phyloP scores from a whole-genome alignment of 2,113 vertebrate species.

The Eudyptes chrysolophus region DNA sequence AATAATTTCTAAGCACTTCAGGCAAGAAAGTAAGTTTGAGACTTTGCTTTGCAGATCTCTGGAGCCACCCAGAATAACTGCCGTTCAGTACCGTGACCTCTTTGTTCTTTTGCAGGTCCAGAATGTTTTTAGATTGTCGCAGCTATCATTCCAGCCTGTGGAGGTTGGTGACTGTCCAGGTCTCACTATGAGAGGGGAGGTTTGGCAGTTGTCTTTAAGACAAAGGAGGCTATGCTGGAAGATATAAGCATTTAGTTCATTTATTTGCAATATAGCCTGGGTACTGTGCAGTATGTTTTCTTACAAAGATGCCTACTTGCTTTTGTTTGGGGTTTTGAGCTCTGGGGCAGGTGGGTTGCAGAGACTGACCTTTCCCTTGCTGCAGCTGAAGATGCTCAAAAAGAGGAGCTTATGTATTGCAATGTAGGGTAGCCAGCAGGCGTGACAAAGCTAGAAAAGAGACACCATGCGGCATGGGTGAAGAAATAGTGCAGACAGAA shows the following conservation, averaged over 20 bases:
- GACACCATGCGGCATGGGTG: rapidly evolving
- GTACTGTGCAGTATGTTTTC: background rate
- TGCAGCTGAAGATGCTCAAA: background rate
- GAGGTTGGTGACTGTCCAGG: rapidly evolving
- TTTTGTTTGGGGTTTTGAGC: background rate
- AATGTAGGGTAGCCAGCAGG: background rate
- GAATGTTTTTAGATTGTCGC: background rate
- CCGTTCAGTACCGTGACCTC: background rate
- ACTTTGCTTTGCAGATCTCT: background rate
- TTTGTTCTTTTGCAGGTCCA: background rate
- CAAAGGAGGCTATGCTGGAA: background rate
- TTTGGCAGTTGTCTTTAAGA: background rate
- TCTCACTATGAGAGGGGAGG: rapidly evolving
- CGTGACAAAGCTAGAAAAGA: background rate
- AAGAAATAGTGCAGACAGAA: background rate
- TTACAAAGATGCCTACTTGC: background rate
- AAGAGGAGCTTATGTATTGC: background rate
- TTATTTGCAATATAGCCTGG: background rate
- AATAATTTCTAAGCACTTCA: background rate
- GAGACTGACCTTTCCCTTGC: background rate
- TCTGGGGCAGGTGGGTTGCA: background rate
- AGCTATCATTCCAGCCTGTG: background rate
- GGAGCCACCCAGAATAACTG: background rate
- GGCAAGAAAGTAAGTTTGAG: background rate
- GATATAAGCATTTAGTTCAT: background rate